Evolutionary conservation across 2,888 invertebrate genomes (phyloP).

Genomic region (Yponomeuta sedellus): DNA sequence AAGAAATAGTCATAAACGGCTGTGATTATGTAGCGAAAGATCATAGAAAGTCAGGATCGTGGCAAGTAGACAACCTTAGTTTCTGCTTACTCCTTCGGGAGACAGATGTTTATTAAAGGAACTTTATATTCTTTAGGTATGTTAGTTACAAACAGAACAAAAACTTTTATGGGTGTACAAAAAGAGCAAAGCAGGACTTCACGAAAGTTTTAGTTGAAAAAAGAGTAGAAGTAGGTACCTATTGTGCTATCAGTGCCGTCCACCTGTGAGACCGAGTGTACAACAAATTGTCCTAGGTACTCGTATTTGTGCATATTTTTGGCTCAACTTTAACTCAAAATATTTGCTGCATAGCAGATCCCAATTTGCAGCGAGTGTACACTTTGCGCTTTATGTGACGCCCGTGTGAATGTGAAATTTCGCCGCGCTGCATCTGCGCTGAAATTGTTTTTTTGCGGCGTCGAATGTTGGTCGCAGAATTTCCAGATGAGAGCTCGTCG

Average conservation of each 20-base stretch:
- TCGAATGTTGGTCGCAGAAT: conserved; percentile 15
- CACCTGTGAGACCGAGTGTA: neutral
- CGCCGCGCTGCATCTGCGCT: neutral
- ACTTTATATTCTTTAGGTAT: too few relatives aligned
- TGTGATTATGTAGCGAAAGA: too few relatives aligned
- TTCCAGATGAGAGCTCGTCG: conserved; percentile 20
- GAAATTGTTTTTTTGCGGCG: neutral
- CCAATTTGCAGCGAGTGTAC: conserved; percentile 1
- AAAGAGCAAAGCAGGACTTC: too few relatives aligned
- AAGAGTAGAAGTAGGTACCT: too few relatives aligned
- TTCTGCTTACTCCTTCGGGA: too few relatives aligned
- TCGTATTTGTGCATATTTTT: conserved; percentile 1
- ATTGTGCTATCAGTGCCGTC: neutral
- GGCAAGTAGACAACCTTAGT: too few relatives aligned
- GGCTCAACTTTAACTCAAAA: neutral
- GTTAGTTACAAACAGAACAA: too few relatives aligned
- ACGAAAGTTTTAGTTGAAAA: too few relatives aligned
- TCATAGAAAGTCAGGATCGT: too few relatives aligned
- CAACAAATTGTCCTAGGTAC: neutral
- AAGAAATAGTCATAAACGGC: too few relatives aligned
- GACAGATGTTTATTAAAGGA: too few relatives aligned
- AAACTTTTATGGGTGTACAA: too few relatives aligned
- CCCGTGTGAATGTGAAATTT: neutral
- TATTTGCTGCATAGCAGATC: neutral
- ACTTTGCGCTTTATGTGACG: neutral